Evolutionary conservation across 2,888 invertebrate genomes (phyloP), one percentile per base, ranked within the genome.

Genomic region (Bedellia somnulentella): DNA sequence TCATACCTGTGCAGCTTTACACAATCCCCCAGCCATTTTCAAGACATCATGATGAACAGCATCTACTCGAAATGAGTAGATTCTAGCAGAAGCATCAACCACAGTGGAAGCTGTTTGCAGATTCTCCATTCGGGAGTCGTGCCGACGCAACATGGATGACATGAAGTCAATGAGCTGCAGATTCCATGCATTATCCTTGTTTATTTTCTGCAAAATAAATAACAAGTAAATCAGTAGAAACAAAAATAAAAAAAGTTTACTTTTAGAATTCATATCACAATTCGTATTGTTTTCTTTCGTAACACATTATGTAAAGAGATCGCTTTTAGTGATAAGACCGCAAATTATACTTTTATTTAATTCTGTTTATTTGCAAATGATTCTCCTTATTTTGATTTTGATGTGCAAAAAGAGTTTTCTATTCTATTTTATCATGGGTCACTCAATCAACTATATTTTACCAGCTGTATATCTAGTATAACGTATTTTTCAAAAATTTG

Each of bases 11-110:
- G 71, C 79, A 36, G 71, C 75, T 45, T 78, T 78, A 28, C 59
- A 80, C 30, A 86, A 60, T 1, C 84, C 87, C 1, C 84, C 82
- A 1, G 85, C 83, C 67, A 93, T 85, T 49, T 89, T 87, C 38
- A 90, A 66, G 2, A 88, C 86, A 49, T 91, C 89, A 24, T 83
- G 78, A 54, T 93, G 87, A 6, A 93, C 81, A 21, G 86, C 86
- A 58, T 95, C 94, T 0, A 95, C 94, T 35, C 93, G 79, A 35
- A 86, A 82, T 0, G 90, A 86, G 58, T 94, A 94, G 30, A 94
- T 92, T 52, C 90, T 89, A 1, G 91, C 83, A 5, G 93, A 89
- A 0, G 93, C 93, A 56, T 94, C 94, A 28, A 95, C 66, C 1
- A 93, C 87, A 1, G 87, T 87, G 27, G 91, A 88, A 1, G 90